A percentile compares a stretch with the other conserved stretches of the same genome.
Conservation (phyloP, 2,888 invertebrate genomes). For the Dryococelus australis region DNA sequence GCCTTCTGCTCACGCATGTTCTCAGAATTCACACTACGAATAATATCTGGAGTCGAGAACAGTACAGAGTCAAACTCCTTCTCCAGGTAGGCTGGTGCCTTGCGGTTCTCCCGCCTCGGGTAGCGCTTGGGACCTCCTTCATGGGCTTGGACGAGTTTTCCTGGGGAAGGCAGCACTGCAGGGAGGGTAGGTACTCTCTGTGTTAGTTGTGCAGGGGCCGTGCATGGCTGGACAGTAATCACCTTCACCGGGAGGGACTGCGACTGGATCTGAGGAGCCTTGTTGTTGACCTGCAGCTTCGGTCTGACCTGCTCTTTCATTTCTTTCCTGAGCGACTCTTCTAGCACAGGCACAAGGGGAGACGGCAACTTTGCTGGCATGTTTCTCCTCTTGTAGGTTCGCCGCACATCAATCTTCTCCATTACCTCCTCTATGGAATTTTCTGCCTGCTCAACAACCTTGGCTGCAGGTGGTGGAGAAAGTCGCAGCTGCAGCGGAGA, state of each 20-base stretch:
- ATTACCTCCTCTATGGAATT: background rate
- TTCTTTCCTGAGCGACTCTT: background rate
- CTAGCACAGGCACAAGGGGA: background rate
- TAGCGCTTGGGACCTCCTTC: conserved; percentile 37
- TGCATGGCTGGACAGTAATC: too few relatives aligned
- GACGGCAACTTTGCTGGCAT: background rate
- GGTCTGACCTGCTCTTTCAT: too few relatives aligned
- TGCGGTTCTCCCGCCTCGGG: conserved; percentile 60
- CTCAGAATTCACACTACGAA: conserved; percentile 65
- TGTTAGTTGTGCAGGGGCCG: background rate
- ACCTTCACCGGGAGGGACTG: too few relatives aligned
- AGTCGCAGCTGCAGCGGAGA: background rate
- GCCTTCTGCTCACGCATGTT: conserved; percentile 27
- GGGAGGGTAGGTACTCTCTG: conserved; percentile 30
- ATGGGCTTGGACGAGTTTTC: background rate
- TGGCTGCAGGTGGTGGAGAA: background rate
- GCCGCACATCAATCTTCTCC: background rate
- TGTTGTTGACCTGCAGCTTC: background rate
- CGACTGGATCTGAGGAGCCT: background rate
- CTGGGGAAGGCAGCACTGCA: background rate
- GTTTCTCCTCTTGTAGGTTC: background rate
- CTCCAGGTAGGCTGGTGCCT: conserved; percentile 67
- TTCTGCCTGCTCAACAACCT: too few relatives aligned
- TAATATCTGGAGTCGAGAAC: conserved; percentile 82
- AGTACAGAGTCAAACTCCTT: conserved; percentile 67